Percentiles rank a stretch among this genome's conserved stretches.
Evolutionary conservation across 2,888 invertebrate species (phyloP).

Genomic region (Xanthia icteritia): DNA sequence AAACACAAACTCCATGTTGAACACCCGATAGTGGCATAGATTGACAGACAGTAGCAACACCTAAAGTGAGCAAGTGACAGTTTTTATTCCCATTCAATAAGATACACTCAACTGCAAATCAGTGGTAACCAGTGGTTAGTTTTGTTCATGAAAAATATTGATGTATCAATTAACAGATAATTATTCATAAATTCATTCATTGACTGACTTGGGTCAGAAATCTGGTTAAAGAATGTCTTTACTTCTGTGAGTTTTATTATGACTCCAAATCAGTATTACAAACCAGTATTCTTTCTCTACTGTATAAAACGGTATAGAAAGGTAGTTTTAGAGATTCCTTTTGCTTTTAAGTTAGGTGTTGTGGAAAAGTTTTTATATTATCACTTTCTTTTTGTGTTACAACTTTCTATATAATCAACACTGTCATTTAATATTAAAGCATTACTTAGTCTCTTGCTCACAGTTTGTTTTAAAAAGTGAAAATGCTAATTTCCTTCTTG

Average conservation of each 20-base stretch:
- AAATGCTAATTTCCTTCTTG: background rate
- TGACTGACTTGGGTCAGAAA: background rate
- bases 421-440: background rate
- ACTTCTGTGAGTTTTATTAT: background rate
- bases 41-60: background rate
- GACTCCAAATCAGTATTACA: background rate
- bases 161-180: too few relatives aligned
- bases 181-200: background rate
- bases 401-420: background rate
- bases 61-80: background rate
- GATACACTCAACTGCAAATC: background rate
- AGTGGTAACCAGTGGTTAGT: background rate
- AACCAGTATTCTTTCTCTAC: background rate
- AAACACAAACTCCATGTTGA: background rate
- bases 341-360: background rate
- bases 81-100: background rate
- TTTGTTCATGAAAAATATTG: background rate
- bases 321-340: too few relatives aligned
- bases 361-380: background rate
- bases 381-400: background rate
- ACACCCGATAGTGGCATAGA: background rate
- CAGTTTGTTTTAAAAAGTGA: background rate
- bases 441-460: background rate
- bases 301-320: background rate
- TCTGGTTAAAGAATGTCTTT: too few relatives aligned